Evolutionary conservation across 2,888 invertebrate genomes (phyloP), one percentile per base, ranked within the genome.

Genomic region (Cheiracanthium punctorium): DNA sequence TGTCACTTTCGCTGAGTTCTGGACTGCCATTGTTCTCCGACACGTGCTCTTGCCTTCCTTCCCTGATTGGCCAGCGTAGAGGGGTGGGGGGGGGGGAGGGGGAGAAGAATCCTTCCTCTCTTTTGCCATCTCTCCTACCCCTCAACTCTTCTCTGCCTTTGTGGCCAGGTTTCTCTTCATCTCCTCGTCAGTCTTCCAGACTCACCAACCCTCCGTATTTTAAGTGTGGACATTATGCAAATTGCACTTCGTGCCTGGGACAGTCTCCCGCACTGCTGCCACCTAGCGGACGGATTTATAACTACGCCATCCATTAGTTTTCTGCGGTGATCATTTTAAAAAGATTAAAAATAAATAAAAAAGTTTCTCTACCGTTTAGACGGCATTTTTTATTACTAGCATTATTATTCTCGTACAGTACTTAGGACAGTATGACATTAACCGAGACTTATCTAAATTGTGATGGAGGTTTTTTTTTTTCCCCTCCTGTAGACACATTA

Each of bases 1-100:
- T 84, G 84, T 84, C 84, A 84, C 84, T 84, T 84, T 84, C 79
- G 41, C 69, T 64, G 84, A 79, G 82, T 84, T 79, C 71, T 29
- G 43, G 76, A 70, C 75, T 41, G 71, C 84, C 69, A 84, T 84
- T 84, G 79, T 84, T 79, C 84, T 84, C 69, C 79, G 79, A 73
- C 29, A 79, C 84, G 77, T 79, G 84, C 76, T 76, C 48, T 65
- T 41, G 65, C 43, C 64, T 58, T 67, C 43, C 65, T 72, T 77
- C 52, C 24, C 43, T 71, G 79, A 79, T 84, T 77, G 84, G 71
- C 74, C 52, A 32, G 28, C 58, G 48, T 12, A 33, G 20, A n/a
- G 37, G 12, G 37, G 69, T 33, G 71, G 32, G 69, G 0, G 67
- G 10, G 37, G 12, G 37, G 69, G 69, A 64, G 32, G 69, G 0